Percentiles rank a stretch among this genome's conserved stretches.
Evolutionary conservation across 2,888 invertebrate genomes (phyloP).

Genomic region (Spilarctia lutea): DNA sequence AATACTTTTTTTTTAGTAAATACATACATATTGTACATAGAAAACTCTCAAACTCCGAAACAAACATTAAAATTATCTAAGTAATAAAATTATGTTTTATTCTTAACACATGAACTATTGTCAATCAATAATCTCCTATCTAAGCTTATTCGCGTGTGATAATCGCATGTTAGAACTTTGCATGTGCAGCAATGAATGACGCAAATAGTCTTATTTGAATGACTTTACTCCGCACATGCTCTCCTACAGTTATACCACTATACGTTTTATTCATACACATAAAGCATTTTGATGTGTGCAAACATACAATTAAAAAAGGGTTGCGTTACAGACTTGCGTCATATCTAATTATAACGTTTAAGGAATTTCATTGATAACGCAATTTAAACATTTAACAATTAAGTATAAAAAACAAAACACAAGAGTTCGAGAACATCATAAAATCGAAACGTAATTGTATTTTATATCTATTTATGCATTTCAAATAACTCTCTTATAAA

Average conservation of each 20-base stretch:
- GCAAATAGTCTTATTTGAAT: conserved; percentile 48
- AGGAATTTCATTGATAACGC: background rate
- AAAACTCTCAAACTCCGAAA: too few species aligned
- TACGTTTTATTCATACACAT: conserved; percentile 30
- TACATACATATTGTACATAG: too few species aligned
- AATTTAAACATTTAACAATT: background rate
- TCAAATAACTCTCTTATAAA: too few species aligned
- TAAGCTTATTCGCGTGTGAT: conserved; percentile 44
- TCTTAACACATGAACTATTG: background rate
- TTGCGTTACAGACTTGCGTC: conserved; percentile 11
- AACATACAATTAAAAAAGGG: conserved; percentile 24
- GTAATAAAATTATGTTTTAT: background rate
- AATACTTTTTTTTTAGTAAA: too few species aligned
- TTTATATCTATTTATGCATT: too few species aligned
- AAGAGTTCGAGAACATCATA: too few species aligned
- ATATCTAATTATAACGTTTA: background rate
- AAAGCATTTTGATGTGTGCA: conserved; percentile 16
- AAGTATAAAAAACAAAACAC: background rate
- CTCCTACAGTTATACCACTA: conserved; percentile 26
- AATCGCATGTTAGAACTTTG: conserved; percentile 37
- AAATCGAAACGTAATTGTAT: too few species aligned
- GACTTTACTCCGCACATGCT: conserved; percentile 38
- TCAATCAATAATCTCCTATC: background rate
- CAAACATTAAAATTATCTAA: too few species aligned
- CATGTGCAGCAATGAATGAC: conserved; percentile 57